phyloP scores from a whole-genome alignment of 2,797 vertebrate genomes.

The Babyrousa celebensis region DNA sequence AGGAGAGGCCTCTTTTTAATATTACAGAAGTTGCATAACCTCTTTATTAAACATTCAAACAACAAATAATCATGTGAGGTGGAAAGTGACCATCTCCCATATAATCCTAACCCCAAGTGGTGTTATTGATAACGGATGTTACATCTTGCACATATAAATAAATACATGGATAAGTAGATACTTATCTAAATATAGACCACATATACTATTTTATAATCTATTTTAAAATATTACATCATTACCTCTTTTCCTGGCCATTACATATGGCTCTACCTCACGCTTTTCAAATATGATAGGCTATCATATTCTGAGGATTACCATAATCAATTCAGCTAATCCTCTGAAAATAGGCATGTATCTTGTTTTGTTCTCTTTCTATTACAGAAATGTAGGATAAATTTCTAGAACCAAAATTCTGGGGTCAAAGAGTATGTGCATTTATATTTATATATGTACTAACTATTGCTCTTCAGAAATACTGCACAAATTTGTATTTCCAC shows the following conservation, averaged over 20 bases:
- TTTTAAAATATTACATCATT: conserved; percentile 21
- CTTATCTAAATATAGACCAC: conserved; percentile 28
- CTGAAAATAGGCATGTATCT: background rate
- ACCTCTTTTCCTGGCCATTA: conserved; percentile 27
- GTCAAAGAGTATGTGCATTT: conserved; percentile 34
- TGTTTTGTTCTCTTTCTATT: conserved; percentile 29
- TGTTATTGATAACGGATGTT: conserved; percentile 26
- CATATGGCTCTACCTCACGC: background rate
- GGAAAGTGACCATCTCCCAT: conserved; percentile 13
- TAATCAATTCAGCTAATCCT: background rate
- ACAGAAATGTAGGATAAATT: conserved; percentile 57
- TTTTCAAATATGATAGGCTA: conserved; percentile 50
- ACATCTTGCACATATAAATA: background rate
- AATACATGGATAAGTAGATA: background rate
- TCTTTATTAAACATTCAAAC: conserved; percentile 36
- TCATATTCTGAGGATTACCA: background rate
- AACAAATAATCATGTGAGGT: conserved; percentile 15
- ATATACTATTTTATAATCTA: background rate
- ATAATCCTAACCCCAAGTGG: background rate
- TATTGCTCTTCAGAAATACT: conserved; percentile 30
- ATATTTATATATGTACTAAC: background rate
- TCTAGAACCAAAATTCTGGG: conserved; percentile 14
- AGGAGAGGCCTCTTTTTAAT: background rate
- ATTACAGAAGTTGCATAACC: background rate
- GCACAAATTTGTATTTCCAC: background rate